Conservation (phyloP, 2,888 invertebrate species). For the Tetragonula carbonaria region DNA sequence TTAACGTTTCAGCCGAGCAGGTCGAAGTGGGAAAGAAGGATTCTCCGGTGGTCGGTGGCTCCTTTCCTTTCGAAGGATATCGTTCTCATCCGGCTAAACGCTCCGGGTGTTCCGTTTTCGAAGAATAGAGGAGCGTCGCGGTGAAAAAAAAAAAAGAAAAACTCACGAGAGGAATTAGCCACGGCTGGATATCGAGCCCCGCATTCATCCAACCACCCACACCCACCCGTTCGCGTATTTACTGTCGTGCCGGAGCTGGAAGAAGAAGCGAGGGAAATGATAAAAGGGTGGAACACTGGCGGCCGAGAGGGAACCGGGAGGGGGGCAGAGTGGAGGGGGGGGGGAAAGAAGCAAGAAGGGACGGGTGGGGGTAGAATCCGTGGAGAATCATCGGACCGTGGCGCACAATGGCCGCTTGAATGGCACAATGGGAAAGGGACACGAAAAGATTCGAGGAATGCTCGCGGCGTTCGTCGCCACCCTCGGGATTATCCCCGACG, state of each 20-base stretch:
- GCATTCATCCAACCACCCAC: conserved; percentile 48
- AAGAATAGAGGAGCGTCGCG: conserved; percentile 40
- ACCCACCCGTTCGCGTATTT: conserved; percentile 50
- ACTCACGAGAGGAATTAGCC: conserved; percentile 50
- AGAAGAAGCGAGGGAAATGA: conserved; percentile 39
- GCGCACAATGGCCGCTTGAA: conserved; percentile 52
- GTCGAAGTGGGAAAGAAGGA: neutral
- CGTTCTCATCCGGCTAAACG: conserved; percentile 2
- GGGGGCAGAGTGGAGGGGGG: neutral
- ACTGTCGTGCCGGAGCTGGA: conserved; percentile 22
- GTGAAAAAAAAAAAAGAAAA: conserved; percentile 17
- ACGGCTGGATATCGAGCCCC: conserved; percentile 40
- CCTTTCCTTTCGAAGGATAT: neutral
- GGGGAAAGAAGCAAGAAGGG: neutral
- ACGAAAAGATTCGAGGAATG: conserved; percentile 60
- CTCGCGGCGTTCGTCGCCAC: conserved; percentile 37
- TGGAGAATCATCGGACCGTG: conserved; percentile 51
- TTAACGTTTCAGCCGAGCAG: neutral
- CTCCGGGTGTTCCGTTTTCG: conserved; percentile 40
- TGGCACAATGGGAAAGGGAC: conserved; percentile 28
- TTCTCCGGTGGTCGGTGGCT: neutral
- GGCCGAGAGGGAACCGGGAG: neutral
- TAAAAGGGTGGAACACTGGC: conserved; percentile 18
- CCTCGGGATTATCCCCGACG: conserved; percentile 44
- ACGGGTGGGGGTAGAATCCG: conserved; percentile 12